Evolutionary conservation across 35 echinoderm and acorn worm species (phyloP).

Genomic region (Heliocidaris tuberculata): DNA sequence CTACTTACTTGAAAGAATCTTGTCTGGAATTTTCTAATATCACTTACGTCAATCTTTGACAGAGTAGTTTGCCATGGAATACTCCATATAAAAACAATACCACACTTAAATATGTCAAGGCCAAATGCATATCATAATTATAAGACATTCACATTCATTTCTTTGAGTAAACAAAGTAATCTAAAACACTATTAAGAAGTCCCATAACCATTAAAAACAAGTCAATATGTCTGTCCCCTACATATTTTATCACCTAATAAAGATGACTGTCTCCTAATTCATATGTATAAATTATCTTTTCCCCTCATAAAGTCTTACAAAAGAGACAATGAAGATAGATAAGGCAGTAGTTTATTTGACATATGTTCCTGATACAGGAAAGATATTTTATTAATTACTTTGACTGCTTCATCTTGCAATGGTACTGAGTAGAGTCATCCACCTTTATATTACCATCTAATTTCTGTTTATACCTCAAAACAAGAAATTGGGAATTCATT

Average conservation of each 20-base stretch:
- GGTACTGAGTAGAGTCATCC: too few species aligned
- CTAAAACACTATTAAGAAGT: not conserved
- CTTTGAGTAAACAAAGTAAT: not conserved
- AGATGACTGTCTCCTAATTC: not conserved
- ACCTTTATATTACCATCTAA: too few species aligned
- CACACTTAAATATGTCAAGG: not conserved
- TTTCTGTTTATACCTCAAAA: too few species aligned
- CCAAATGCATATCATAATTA: not conserved
- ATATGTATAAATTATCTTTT: not conserved
- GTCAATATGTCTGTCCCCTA: not conserved
- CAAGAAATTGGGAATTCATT: too few species aligned
- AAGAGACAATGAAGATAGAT: not conserved
- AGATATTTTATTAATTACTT: too few species aligned
- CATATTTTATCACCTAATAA: not conserved
- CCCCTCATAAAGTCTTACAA: not conserved
- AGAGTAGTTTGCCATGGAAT: not conserved
- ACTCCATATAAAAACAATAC: not conserved
- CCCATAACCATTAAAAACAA: not conserved
- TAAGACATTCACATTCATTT: not conserved
- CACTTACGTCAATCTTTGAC: not conserved
- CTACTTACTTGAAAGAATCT: not conserved
- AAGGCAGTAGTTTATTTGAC: too few species aligned
- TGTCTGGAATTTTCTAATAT: not conserved
- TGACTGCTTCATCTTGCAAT: too few species aligned
- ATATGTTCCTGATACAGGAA: too few species aligned